Percentiles rank a stretch among this genome's conserved stretches.
phyloP scores from a whole-genome alignment of 2,113 vertebrate species.

The human region DNA sequence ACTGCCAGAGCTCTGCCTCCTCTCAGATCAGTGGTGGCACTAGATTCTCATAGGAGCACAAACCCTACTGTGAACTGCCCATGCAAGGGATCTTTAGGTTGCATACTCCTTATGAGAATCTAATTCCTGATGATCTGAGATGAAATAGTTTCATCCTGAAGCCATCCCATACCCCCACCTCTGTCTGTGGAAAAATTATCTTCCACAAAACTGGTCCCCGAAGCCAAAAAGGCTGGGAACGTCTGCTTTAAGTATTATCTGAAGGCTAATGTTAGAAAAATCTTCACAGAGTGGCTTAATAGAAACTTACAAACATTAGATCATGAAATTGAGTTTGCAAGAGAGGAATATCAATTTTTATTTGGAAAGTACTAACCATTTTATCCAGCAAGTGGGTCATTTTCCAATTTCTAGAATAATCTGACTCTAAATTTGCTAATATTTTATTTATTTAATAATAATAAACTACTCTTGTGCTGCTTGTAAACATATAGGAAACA shows the following conservation, averaged over 20 bases:
- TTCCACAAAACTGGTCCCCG: no score
- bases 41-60: no score
- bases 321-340: constrained; percentile 22
- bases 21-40: no score
- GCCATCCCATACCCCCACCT: no score
- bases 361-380: neutral
- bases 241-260: neutral
- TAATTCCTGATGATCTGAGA: no score
- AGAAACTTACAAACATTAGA: neutral
- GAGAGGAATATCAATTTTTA: neutral
- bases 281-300: neutral
- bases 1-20: no score
- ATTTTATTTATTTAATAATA: constrained; percentile 27
- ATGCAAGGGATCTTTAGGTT: no score
- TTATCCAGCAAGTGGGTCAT: neutral
- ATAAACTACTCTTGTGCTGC: neutral
- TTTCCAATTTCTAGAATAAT: constrained; percentile 34
- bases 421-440: neutral
- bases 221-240: no score
- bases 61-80: no score
- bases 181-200: no score
- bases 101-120: no score
- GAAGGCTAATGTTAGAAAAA: neutral
- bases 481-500: neutral
- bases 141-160: no score